Evolutionary conservation across 2,888 invertebrate species (phyloP).

Genomic region (Craniophora ligustri): DNA sequence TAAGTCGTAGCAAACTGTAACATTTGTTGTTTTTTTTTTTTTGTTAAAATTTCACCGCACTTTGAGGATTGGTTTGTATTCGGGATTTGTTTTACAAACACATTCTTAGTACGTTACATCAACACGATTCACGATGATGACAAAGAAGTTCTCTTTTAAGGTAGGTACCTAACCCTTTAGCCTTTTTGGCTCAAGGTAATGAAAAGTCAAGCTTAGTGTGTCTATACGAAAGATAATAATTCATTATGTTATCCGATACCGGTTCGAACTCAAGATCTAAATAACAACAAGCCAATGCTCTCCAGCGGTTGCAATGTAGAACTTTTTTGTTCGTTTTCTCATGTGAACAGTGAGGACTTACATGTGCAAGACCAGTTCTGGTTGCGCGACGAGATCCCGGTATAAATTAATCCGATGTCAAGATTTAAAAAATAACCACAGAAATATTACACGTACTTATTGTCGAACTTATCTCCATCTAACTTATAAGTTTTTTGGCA

Average conservation of each 20-base stretch:
- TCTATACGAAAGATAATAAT: not conserved
- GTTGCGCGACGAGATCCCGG: conserved; percentile 48
- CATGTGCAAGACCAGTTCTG: conserved; percentile 53
- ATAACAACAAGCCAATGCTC: conserved; percentile 33
- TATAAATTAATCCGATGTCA: conserved; percentile 37
- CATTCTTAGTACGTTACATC: too few relatives aligned
- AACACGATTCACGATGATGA: too few relatives aligned
- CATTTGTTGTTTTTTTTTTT: too few relatives aligned
- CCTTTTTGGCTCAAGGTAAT: too few relatives aligned
- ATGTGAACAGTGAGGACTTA: conserved; percentile 33
- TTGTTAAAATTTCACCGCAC: too few relatives aligned
- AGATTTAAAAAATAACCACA: conserved; percentile 25
- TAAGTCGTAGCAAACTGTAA: too few relatives aligned
- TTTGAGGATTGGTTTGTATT: too few relatives aligned
- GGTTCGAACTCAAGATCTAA: conserved; percentile 8
- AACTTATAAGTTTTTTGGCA: not conserved
- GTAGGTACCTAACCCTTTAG: too few relatives aligned
- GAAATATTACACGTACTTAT: conserved; percentile 22
- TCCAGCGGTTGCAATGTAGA: conserved; percentile 36
- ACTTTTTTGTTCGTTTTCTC: conserved; percentile 46
- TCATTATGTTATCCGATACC: conserved; percentile 12
- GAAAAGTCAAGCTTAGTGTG: not conserved
- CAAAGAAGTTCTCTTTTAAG: too few relatives aligned
- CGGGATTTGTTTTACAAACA: too few relatives aligned
- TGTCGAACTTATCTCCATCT: not conserved